Percentiles rank a stretch among this genome's conserved stretches.
Conservation (phyloP, 2,888 invertebrate species). For the Leptinotarsa juncta region DNA sequence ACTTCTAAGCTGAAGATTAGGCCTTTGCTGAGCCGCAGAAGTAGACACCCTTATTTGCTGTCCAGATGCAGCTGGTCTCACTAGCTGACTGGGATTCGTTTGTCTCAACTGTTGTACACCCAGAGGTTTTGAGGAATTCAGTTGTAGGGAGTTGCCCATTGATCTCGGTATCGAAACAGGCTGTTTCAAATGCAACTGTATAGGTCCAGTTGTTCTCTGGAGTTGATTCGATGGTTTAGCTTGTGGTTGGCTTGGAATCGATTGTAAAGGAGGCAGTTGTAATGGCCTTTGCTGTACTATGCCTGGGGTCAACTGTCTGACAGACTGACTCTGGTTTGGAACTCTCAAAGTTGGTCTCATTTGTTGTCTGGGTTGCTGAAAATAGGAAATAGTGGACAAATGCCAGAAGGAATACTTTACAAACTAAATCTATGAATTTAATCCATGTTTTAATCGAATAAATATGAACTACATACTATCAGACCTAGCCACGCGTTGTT, state of each 20-base stretch:
- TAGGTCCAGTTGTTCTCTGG: conserved; percentile 5
- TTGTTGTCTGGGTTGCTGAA: conserved; percentile 30
- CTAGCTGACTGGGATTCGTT: background rate
- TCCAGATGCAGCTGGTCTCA: conserved; percentile 22
- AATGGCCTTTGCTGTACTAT: background rate
- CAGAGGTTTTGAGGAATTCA: conserved; percentile 2
- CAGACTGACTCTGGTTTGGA: conserved; percentile 8
- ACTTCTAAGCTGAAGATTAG: conserved; percentile 10
- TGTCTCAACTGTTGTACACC: background rate
- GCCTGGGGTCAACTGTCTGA: conserved; percentile 9
- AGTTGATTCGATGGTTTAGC: conserved; percentile 27
- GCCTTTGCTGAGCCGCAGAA: conserved; percentile 27
- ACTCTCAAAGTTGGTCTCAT: conserved; percentile 22
- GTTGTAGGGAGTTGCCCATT: conserved; percentile 2
- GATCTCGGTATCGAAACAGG: background rate
- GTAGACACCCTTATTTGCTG: conserved; percentile 26
- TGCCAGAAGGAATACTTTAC: background rate
- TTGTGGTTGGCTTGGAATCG: conserved; percentile 23
- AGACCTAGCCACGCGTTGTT: too few relatives aligned
- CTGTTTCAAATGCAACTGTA: conserved; percentile 9
- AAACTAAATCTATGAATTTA: too few relatives aligned
- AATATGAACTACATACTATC: too few relatives aligned
- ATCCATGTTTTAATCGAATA: too few relatives aligned
- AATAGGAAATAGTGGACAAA: background rate
- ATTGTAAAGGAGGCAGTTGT: background rate